Percentiles rank a stretch among this genome's conserved stretches.
phyloP scores from a whole-genome alignment of 2,113 vertebrate genomes.

The Asarcornis scutulata region DNA sequence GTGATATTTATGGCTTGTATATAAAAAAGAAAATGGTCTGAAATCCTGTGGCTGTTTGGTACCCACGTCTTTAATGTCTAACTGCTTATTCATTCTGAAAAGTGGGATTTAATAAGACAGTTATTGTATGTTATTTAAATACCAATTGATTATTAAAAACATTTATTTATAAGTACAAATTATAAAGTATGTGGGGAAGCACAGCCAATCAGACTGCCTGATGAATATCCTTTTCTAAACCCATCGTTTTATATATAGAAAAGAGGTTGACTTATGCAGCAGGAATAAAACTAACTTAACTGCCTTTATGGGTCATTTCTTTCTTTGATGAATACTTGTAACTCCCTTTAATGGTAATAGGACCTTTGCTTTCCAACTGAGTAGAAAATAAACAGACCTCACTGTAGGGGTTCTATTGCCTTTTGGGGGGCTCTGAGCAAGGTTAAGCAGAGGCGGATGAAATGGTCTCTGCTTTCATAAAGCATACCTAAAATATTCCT shows the following conservation, averaged over 20 bases:
- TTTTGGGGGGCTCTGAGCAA: conserved; percentile 46
- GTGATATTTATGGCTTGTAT: conserved; percentile 66
- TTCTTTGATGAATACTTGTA: conserved; percentile 71
- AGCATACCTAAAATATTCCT: background rate
- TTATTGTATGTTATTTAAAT: conserved; percentile 73
- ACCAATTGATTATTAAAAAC: conserved; percentile 71
- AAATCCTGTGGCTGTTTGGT: conserved; percentile 64
- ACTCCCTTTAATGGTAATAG: conserved; percentile 46
- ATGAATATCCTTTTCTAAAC: conserved; percentile 48
- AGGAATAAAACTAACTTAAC: conserved; percentile 65
- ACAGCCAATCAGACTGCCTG: conserved; percentile 26
- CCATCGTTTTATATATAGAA: conserved; percentile 64
- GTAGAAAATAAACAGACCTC: conserved; percentile 57
- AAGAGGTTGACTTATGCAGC: conserved; percentile 56
- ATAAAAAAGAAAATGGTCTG: conserved; percentile 44
- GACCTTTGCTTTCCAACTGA: conserved; percentile 61
- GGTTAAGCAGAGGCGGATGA: background rate
- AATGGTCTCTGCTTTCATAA: conserved; percentile 17
- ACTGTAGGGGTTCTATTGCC: conserved; percentile 5
- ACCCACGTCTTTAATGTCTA: conserved; percentile 42
- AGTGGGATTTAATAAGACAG: conserved; percentile 68
- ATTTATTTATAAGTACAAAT: conserved; percentile 68
- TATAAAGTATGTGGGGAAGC: conserved; percentile 39
- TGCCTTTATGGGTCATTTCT: conserved; percentile 71
- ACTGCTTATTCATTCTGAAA: conserved; percentile 60